Percentiles rank a stretch among this genome's conserved stretches.
Conservation (phyloP, 2,888 invertebrate species). For the Prionchulus punctatus region DNA sequence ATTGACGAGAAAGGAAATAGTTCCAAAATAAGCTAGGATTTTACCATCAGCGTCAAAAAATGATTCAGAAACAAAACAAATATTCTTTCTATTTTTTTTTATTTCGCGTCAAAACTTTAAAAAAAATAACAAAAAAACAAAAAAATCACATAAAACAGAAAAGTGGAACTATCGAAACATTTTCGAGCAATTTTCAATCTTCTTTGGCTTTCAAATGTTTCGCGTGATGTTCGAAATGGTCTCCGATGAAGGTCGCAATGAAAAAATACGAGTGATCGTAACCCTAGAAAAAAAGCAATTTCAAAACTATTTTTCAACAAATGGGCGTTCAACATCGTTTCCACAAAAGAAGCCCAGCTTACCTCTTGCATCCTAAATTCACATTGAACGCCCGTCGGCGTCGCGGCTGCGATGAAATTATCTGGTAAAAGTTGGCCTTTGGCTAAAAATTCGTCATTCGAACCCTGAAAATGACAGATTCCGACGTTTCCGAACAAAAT, state of each 20-base stretch:
- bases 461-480: conserved; percentile 13
- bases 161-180: too few relatives aligned
- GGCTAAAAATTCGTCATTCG: conserved; percentile 17
- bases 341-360: too few relatives aligned
- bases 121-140: neutral
- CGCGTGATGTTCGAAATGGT: conserved; percentile 77
- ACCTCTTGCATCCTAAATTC: conserved; percentile 31
- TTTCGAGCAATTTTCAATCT: neutral
- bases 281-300: conserved; percentile 40
- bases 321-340: neutral
- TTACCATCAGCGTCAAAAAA: too few relatives aligned
- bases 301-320: neutral
- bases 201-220: conserved; percentile 43
- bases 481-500: neutral
- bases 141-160: neutral
- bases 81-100: too few relatives aligned
- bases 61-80: too few relatives aligned
- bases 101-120: too few relatives aligned
- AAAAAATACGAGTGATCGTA: conserved; percentile 93
- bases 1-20: too few relatives aligned
- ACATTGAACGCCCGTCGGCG: conserved; percentile 42
- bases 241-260: conserved; percentile 72
- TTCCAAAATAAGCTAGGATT: too few relatives aligned
- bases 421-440: conserved; percentile 47
- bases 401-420: conserved; percentile 57